Conservation (phyloP, 1,140 invertebrate genomes). For the Tetramorium parvispinum region DNA sequence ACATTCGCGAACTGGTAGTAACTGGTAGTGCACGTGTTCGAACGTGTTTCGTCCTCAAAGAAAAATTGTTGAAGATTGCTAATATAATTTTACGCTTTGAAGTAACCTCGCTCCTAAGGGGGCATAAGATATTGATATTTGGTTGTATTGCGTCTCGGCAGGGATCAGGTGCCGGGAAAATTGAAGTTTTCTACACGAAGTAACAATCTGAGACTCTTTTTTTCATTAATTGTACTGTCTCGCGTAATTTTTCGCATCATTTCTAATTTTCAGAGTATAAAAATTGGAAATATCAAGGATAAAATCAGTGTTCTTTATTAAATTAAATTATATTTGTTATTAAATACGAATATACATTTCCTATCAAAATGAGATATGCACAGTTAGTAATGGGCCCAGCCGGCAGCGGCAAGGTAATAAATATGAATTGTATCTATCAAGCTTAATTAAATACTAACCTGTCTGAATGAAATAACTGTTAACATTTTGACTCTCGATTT, state of each 20-base stretch:
- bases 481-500: constrained; percentile 34
- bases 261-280: background rate
- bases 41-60: too few species aligned
- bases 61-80: too few species aligned
- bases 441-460: constrained; percentile 16
- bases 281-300: background rate
- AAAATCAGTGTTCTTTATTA: background rate
- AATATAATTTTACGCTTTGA: too few species aligned
- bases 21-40: too few species aligned
- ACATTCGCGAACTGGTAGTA: too few species aligned
- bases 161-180: too few species aligned
- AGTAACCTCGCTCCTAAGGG: too few species aligned
- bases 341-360: background rate
- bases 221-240: background rate
- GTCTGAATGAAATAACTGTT: background rate
- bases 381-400: constrained; percentile 98
- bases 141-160: too few species aligned
- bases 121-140: too few species aligned
- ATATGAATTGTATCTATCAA: background rate
- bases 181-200: too few species aligned
- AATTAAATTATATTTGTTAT: background rate
- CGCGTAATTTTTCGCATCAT: background rate
- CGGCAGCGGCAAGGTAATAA: constrained; percentile 95
- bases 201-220: background rate
- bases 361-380: constrained; percentile 92